These are phyloP conservation scores for Esox lucius DNA, from an alignment of 2,797 vertebrate genomes.

Conservation along the genomic window DNA sequence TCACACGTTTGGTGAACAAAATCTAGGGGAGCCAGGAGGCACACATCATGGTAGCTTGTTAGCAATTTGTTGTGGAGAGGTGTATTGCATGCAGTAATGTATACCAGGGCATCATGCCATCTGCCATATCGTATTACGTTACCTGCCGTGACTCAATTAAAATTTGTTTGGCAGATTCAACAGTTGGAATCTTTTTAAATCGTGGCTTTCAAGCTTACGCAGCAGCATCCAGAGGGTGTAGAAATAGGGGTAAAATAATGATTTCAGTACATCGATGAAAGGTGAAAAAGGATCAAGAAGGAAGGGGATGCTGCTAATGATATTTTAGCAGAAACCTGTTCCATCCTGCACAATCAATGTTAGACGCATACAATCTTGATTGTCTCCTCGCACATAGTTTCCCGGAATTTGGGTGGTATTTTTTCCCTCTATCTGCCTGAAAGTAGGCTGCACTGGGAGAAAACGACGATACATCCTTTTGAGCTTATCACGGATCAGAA, in stretches of 20 bases:
- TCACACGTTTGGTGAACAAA: conserved; percentile 45
- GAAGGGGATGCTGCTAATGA: neutral
- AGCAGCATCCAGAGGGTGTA: no score
- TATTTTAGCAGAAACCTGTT: neutral
- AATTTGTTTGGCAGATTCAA: neutral
- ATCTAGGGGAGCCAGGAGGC: conserved; percentile 42
- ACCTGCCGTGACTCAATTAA: neutral
- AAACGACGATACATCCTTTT: conserved; percentile 15
- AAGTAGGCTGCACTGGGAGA: conserved; percentile 22
- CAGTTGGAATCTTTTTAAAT: neutral
- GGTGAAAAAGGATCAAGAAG: neutral
- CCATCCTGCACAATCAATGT: neutral
- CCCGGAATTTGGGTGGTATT: conserved; percentile 42
- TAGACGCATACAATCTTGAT: neutral
- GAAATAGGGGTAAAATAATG: no score
- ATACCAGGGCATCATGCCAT: neutral
- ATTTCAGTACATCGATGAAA: neutral
- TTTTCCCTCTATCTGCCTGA: conserved; percentile 19
- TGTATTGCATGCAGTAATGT: conserved; percentile 39
- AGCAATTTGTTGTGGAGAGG: conserved; percentile 47
- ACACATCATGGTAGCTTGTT: conserved; percentile 46
- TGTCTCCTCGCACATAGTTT: conserved; percentile 13
- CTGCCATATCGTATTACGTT: neutral
- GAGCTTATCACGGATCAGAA: neutral
- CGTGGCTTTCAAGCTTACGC: neutral